Percentiles rank a stretch among this genome's conserved stretches.
These are phyloP conservation scores for Stictonetta naevosa DNA, from an alignment of 2,113 vertebrate genomes.

Conservation along the genomic window DNA sequence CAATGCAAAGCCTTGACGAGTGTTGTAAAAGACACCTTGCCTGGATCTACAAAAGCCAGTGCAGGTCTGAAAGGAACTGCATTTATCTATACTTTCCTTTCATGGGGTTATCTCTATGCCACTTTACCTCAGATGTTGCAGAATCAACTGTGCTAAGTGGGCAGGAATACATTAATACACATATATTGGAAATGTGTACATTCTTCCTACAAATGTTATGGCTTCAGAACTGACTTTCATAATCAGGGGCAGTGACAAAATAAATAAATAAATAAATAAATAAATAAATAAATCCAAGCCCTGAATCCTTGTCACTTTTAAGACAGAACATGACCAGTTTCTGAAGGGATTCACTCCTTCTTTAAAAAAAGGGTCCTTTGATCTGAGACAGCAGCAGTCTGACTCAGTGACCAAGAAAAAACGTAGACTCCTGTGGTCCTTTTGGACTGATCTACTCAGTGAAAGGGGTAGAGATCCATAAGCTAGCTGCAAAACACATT, in stretches of 20 bases:
- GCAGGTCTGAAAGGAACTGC: not conserved
- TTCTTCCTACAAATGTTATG: not conserved
- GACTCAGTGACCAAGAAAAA: not conserved
- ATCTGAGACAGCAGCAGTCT: not conserved
- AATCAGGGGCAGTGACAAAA: not conserved
- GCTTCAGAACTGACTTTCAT: not conserved
- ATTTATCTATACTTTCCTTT: not conserved
- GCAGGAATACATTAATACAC: not conserved
- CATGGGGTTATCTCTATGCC: not conserved
- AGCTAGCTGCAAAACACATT: not conserved
- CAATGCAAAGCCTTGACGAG: not conserved
- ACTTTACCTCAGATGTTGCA: not conserved
- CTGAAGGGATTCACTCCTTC: not conserved
- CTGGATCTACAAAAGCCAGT: not conserved
- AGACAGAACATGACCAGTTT: not conserved
- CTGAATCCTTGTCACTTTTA: not conserved
- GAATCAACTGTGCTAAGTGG: not conserved
- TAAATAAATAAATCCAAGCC: too few relatives aligned
- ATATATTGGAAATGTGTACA: fast-evolving
- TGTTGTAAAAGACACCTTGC: not conserved
- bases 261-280: not conserved
- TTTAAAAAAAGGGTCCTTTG: not conserved
- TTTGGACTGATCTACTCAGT: not conserved
- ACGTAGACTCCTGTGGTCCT: fast-evolving
- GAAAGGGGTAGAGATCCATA: not conserved